Evolutionary conservation across 1,140 invertebrate species (phyloP).

Genomic region (Penaeus chinensis): DNA sequence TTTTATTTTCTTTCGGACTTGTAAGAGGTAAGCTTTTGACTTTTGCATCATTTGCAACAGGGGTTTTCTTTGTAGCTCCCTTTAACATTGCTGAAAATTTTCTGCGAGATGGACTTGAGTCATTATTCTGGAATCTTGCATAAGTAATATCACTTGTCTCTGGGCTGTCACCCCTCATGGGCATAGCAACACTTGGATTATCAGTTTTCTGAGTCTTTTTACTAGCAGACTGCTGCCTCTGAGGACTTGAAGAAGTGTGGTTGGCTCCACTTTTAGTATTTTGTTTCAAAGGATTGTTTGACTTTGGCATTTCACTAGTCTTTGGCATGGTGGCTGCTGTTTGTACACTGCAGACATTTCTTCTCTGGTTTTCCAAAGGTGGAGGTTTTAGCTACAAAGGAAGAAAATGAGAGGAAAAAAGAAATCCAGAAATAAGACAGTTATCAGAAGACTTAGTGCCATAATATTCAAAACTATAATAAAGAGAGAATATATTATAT

Average conservation of each 20-base stretch:
- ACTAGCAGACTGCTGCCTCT: neutral
- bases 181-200: neutral
- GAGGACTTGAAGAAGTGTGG: conserved; percentile 13
- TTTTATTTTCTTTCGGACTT: neutral
- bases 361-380: conserved; percentile 23
- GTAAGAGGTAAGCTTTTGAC: conserved; percentile 26
- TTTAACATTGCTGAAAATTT: conserved; percentile 17
- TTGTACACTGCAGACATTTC: conserved; percentile 18
- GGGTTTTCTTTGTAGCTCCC: conserved; percentile 2
- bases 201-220: conserved; percentile 4
- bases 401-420: conserved; percentile 43
- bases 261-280: conserved; percentile 8
- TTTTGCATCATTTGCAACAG: neutral
- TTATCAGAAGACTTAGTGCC: neutral
- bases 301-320: neutral
- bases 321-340: conserved; percentile 8
- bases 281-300: neutral
- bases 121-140: conserved; percentile 21
- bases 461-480: conserved; percentile 21
- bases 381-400: conserved; percentile 40
- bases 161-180: conserved; percentile 15
- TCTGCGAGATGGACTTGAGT: conserved; percentile 19
- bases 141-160: conserved; percentile 36
- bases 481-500: neutral
- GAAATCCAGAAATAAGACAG: conserved; percentile 39